Percentiles rank a stretch among this genome's conserved stretches.
These are phyloP conservation scores for Chroicocephalus ridibundus DNA, from an alignment of 2,113 vertebrate species.

Conservation along the genomic window DNA sequence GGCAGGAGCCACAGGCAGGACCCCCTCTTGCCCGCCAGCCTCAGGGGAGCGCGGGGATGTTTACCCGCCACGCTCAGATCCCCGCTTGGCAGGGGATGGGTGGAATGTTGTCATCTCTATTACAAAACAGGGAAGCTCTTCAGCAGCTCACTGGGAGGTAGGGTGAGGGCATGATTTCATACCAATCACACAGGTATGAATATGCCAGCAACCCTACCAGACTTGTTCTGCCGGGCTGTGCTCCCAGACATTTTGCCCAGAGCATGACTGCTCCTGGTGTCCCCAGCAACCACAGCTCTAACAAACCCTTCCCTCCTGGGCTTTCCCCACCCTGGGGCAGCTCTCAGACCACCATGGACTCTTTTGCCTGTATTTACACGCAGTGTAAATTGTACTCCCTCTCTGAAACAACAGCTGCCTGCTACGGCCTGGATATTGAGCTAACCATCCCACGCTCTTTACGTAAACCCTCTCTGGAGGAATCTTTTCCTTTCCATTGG, in stretches of 20 bases:
- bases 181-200: not conserved
- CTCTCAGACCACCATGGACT: not conserved
- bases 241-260: constrained; percentile 34
- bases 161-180: constrained; percentile 57
- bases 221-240: not conserved
- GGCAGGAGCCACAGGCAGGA: not conserved
- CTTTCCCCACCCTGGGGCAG: not conserved
- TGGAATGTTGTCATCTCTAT: constrained; percentile 36
- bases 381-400: not conserved
- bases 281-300: constrained; percentile 22
- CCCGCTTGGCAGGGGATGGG: not conserved
- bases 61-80: not conserved
- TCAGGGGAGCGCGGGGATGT: not conserved
- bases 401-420: not conserved
- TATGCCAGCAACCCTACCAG: constrained; percentile 9
- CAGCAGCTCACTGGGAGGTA: constrained; percentile 37
- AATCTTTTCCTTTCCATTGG: not conserved
- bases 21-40: not conserved
- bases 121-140: constrained; percentile 54
- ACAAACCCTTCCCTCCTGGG: not conserved
- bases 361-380: not conserved
- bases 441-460: not conserved
- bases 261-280: not conserved
- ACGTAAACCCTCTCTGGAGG: not conserved
- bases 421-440: not conserved